Conservation (phyloP, 2,888 invertebrate genomes). For the Sesia apiformis region DNA sequence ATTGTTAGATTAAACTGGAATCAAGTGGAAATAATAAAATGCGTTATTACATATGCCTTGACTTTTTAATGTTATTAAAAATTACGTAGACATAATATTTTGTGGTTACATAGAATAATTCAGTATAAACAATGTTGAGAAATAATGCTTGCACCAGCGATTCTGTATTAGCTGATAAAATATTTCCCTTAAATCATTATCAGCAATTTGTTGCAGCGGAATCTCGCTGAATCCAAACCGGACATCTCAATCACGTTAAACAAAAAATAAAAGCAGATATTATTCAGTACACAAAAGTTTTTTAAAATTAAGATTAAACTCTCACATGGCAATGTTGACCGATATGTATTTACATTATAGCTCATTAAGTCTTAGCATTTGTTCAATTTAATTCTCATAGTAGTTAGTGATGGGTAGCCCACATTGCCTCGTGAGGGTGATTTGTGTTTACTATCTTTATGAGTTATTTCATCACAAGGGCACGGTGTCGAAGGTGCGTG, state of each 20-base stretch:
- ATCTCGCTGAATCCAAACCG: slow-evolving; percentile 31
- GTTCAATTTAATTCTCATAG: slow-evolving; percentile 3
- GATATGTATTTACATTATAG: slow-evolving; percentile 7
- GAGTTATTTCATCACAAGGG: slow-evolving; percentile 62
- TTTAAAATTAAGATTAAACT: slow-evolving; percentile 35
- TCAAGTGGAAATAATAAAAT: not conserved
- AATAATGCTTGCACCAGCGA: slow-evolving; percentile 54
- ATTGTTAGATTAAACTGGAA: no score
- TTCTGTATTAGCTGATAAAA: slow-evolving; percentile 48
- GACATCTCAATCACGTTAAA: slow-evolving; percentile 38
- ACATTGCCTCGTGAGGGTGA: slow-evolving; percentile 47
- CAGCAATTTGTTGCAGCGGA: slow-evolving; percentile 32
- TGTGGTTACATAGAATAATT: slow-evolving; percentile 70
- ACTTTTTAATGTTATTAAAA: slow-evolving; percentile 64
- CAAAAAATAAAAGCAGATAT: slow-evolving; percentile 46
- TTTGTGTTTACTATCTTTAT: slow-evolving; percentile 29
- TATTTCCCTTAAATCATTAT: slow-evolving; percentile 47
- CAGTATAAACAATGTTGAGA: slow-evolving; percentile 66
- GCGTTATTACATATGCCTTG: slow-evolving; percentile 21
- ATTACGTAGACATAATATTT: slow-evolving; percentile 72
- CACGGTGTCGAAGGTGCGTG: slow-evolving; percentile 56
- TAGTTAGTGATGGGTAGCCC: slow-evolving; percentile 10
- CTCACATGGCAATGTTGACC: slow-evolving; percentile 51
- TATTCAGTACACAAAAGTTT: slow-evolving; percentile 46
- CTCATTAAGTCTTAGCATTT: slow-evolving; percentile 5